Percentiles rank a stretch among this genome's conserved stretches.
These are phyloP conservation scores for Eleginops maclovinus DNA, from an alignment of 2,113 vertebrate species.

Conservation along the genomic window DNA sequence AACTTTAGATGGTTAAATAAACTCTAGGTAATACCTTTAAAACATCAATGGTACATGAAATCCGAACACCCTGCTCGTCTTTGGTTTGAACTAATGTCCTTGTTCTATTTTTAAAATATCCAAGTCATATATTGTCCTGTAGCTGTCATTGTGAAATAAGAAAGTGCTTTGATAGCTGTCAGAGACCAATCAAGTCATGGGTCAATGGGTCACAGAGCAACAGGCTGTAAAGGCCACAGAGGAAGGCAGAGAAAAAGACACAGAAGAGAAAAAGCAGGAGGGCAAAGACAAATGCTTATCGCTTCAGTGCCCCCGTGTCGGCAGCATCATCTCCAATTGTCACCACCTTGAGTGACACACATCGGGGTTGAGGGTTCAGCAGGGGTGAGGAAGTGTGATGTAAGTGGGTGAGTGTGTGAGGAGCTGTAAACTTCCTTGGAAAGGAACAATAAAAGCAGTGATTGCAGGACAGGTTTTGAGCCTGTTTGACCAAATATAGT, in stretches of 20 bases:
- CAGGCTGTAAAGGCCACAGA: conserved; percentile 53
- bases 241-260: conserved; percentile 23
- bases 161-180: conserved; percentile 60
- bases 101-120: conserved; percentile 20
- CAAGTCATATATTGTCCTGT: conserved; percentile 16
- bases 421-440: conserved; percentile 35
- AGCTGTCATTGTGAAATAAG: conserved; percentile 30
- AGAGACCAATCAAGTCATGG: conserved; percentile 59
- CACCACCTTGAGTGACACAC: conserved; percentile 74
- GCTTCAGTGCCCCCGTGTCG: conserved; percentile 57
- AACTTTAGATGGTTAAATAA: conserved; percentile 36
- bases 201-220: conserved; percentile 66
- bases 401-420: conserved; percentile 20
- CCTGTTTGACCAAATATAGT: conserved; percentile 15
- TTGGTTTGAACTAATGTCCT: background rate
- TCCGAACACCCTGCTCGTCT: conserved; percentile 1
- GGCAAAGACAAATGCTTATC: conserved; percentile 65
- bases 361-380: conserved; percentile 65
- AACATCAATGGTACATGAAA: conserved; percentile 1
- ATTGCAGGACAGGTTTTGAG: conserved; percentile 41
- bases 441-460: conserved; percentile 40
- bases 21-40: conserved; percentile 33
- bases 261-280: conserved; percentile 37
- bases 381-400: conserved; percentile 55
- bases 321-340: conserved; percentile 66